Base-by-base conservation (phyloP, 2,888 invertebrate species). In the Parnassius orleans region DNA sequence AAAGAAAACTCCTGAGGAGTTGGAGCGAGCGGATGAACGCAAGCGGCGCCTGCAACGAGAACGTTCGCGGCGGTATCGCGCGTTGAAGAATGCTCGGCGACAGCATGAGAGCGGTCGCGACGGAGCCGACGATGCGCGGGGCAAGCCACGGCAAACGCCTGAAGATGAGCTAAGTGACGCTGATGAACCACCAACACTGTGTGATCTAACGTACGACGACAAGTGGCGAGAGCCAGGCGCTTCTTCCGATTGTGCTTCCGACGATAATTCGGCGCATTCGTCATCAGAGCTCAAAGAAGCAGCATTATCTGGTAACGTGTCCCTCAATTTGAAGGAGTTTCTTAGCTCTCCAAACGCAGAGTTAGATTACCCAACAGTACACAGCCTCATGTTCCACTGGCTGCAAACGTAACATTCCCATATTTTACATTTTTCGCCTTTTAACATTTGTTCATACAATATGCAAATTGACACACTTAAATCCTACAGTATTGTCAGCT, bases 361-460 rank as follows among this genome's bases (percentile, higher is more conserved):
- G 76, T 79, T 91, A 10, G 91, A 91, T 78, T 90, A 90, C 71
- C 86, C 87, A 47, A 90, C 91, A 0, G 88, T 91, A 70, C 91
- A 91, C 81, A 90, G 90, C 74, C 90, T 91, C 69, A 91, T 91
- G 91, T 89, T 91, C 74, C 91, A 91, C 76, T 91, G 91, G 91
- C 78, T 91, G 77, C 91, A 91, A 71, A 90, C 91, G 85, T 91
- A 91, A 86, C 90, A 78, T 68, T 69, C 62, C 51, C 53, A 41
- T 59, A 64, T 47, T 69, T 46, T 61, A 19, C 64, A 52, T 67
- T 64, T 66, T 60, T 41, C 67, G 70, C 71, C 68, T 61, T 58
- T 65, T 65, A 63, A 65, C 61, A 66, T 75, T 70, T 74, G 74
- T 76, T 72, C 69, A 69, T 73, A 68, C 72, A 67, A 65, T 67